These are phyloP conservation scores for Scaptomyza caliginosa DNA, from an alignment of 2,888 invertebrate genomes.

Conservation along the genomic window DNA sequence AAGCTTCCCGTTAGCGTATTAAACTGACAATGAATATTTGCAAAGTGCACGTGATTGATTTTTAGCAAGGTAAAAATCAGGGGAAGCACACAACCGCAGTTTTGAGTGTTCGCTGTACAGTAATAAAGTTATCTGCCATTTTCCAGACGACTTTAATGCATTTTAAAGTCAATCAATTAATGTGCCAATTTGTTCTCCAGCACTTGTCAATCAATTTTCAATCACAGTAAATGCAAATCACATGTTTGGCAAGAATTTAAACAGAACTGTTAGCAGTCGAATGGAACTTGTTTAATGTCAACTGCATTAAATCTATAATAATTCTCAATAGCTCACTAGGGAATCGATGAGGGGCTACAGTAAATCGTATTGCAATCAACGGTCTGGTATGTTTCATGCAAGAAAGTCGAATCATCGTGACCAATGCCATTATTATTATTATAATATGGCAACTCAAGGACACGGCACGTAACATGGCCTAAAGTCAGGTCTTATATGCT, in stretches of 20 bases:
- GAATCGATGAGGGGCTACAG: background rate
- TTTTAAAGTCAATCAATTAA: constrained; percentile 1
- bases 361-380: constrained; percentile 27
- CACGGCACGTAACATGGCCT: constrained; percentile 50
- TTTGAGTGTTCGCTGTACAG: background rate
- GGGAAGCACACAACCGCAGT: background rate
- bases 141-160: background rate
- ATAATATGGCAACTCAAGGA: constrained; percentile 56
- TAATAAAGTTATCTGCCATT: background rate
- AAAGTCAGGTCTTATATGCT: constrained; percentile 18
- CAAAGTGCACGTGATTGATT: background rate
- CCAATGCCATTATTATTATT: constrained; percentile 45
- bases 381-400: constrained; percentile 10
- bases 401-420: constrained; percentile 53
- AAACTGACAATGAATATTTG: background rate
- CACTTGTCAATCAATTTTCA: constrained; percentile 15
- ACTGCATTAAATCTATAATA: constrained; percentile 4
- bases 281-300: constrained; percentile 12
- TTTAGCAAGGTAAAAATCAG: background rate
- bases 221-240: constrained; percentile 30
- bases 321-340: constrained; percentile 17
- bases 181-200: background rate
- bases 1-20: background rate
- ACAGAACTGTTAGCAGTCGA: constrained; percentile 6
- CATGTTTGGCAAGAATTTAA: constrained; percentile 27